Evolutionary conservation across 2,888 invertebrate species (phyloP).

Genomic region (Marasmarcha lunaedactyla): DNA sequence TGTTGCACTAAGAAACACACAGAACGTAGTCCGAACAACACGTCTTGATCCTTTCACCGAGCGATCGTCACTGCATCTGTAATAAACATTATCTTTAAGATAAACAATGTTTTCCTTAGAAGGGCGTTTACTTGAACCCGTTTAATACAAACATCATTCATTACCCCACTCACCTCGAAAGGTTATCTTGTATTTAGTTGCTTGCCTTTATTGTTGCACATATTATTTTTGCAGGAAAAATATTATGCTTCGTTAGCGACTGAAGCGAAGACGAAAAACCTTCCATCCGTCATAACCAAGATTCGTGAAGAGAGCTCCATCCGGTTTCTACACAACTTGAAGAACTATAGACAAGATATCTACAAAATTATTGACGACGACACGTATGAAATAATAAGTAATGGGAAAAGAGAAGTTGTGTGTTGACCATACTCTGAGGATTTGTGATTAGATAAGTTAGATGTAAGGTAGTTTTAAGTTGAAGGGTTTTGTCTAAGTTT

Average conservation of each 20-base stretch:
- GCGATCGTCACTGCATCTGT: slow-evolving; percentile 16
- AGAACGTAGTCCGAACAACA: too few relatives aligned
- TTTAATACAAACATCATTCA: slow-evolving; percentile 3
- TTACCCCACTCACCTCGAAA: slow-evolving; percentile 9
- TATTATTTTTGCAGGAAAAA: slow-evolving; percentile 60
- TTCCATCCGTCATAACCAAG: slow-evolving; percentile 77
- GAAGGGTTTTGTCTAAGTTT: slow-evolving; percentile 2
- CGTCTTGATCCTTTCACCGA: slow-evolving; percentile 35
- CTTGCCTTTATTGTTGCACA: too few relatives aligned
- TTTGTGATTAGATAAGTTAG: slow-evolving; percentile 1
- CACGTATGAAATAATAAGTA: slow-evolving; percentile 64
- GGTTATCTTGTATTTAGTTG: too few relatives aligned
- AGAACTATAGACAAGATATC: slow-evolving; percentile 74
- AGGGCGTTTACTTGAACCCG: too few relatives aligned
- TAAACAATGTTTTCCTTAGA: background rate
- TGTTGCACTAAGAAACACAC: too few relatives aligned
- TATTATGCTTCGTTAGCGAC: slow-evolving; percentile 78
- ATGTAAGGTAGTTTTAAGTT: slow-evolving; percentile 6
- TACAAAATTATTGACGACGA: slow-evolving; percentile 77
- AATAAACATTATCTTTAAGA: slow-evolving; percentile 5
- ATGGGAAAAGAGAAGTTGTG: slow-evolving; percentile 50
- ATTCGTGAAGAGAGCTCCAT: slow-evolving; percentile 76
- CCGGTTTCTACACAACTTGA: slow-evolving; percentile 73
- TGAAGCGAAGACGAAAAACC: slow-evolving; percentile 69
- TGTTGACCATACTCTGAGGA: slow-evolving; percentile 36